phyloP scores from a whole-genome alignment of 30 jellyfish, hydroid and myxozoan species.

The Hydractinia symbiolongicarpus region DNA sequence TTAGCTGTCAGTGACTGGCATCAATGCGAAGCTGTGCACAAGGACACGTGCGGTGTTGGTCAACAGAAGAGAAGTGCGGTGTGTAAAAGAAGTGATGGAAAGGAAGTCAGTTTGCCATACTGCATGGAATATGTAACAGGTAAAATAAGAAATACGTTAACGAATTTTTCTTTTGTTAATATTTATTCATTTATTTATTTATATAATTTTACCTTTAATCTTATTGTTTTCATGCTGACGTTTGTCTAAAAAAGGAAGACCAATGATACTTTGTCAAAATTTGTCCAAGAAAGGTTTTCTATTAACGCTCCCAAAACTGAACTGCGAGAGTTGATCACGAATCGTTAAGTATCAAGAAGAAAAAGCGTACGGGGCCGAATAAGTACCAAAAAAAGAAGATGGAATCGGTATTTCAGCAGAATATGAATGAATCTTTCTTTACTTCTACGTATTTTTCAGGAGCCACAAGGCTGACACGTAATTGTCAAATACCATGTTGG shows the following conservation, averaged over 20 bases:
- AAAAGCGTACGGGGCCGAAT: too few species aligned
- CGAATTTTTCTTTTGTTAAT: neutral
- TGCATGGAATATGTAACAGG: neutral
- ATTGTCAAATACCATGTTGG: constrained; percentile 1
- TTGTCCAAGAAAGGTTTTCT: too few species aligned
- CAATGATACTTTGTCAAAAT: too few species aligned
- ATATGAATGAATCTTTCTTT: neutral
- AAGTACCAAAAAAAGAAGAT: too few species aligned
- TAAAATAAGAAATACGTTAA: neutral
- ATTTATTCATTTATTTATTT: neutral
- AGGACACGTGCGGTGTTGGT: constrained; percentile 12
- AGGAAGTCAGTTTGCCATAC: neutral
- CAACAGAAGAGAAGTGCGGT: neutral
- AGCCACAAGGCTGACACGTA: neutral
- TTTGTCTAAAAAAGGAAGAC: too few species aligned
- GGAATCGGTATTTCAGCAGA: too few species aligned
- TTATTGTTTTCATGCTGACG: too few species aligned
- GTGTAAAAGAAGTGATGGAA: constrained; percentile 7
- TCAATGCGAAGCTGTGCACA: neutral
- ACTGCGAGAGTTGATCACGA: too few species aligned
- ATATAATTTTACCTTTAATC: too few species aligned
- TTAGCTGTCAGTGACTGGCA: neutral
- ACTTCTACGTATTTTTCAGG: neutral
- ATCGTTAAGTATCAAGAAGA: too few species aligned
- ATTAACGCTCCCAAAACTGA: too few species aligned